Base-by-base conservation (phyloP, 2,888 invertebrate species). In the Abrostola tripartita region DNA sequence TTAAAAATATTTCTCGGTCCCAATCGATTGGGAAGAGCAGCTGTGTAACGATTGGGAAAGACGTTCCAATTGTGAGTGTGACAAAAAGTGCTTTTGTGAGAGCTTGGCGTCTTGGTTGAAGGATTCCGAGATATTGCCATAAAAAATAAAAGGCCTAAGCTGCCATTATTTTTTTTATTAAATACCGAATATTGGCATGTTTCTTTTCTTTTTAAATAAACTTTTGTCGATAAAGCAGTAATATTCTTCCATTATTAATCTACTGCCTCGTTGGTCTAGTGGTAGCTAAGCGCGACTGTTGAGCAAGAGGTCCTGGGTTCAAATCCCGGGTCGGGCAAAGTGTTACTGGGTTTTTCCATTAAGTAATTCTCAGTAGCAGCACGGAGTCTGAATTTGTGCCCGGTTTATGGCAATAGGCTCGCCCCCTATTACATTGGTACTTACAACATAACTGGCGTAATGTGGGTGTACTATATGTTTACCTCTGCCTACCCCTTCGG, bases 1-100 rank as follows among this genome's bases (percentile, higher is more conserved):
- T 79, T 78, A 76, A 81, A 47, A 85, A 81, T 83, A 81, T 83
- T 82, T 74, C 76, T 72, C 65, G 61, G 61, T 73, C 67, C 56
- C 65, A 69, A 77, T 65, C 71, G 71, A 71, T 67, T 60, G 66
- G 64, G 58, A 75, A 67, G 59, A 55, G 55, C 41, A 44, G 50
- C 47, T 44, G 40, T 12, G 52, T 24, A 24, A 38, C 61, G 68
- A 51, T 55, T 65, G 61, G 40, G 42, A 62, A 71, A 71, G 35
- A 42, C 53, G 38, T 57, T 60, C 42, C 40, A 60, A 37, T 56
- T 56, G 44, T 42, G 58, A 59, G 54, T 63, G 52, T 44, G 49
- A 49, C 35, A 55, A 54, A 52, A 36, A 75, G 54, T 24, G 51
- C 37, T 55, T 54, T 57, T 24, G 52, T 40, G 12, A 36, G 36